A percentile compares a stretch with the other conserved stretches of the same genome.
Conservation (phyloP, 1,140 invertebrate species). For the Lerema accius region DNA sequence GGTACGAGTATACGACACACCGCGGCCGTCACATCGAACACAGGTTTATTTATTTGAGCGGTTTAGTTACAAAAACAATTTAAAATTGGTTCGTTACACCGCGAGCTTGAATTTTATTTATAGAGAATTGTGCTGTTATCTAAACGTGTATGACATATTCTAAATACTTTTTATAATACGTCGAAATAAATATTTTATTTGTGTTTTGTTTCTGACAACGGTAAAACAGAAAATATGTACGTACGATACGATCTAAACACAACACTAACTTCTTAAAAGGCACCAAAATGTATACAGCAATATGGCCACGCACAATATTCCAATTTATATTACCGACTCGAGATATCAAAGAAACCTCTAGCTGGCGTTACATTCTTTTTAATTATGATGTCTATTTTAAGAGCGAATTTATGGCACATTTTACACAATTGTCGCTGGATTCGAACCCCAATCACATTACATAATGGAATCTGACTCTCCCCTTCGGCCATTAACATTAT, state of each 20-base stretch:
- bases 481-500: conserved; percentile 25
- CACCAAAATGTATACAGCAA: too few relatives aligned
- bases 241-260: too few relatives aligned
- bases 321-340: too few relatives aligned
- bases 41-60: conserved; percentile 19
- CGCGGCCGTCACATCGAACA: not conserved
- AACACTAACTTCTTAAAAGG: too few relatives aligned
- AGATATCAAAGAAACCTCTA: too few relatives aligned
- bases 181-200: not conserved
- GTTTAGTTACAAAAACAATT: conserved; percentile 31
- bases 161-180: not conserved
- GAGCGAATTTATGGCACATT: conserved; percentile 17
- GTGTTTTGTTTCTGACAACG: too few relatives aligned
- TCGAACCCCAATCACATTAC: conserved; percentile 29
- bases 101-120: conserved; percentile 23
- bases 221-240: too few relatives aligned
- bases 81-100: conserved; percentile 23
- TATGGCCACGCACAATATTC: too few relatives aligned
- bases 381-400: not conserved
- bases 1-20: not conserved
- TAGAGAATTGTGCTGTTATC: not conserved
- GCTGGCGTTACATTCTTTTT: too few relatives aligned
- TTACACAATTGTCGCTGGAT: conserved; percentile 22
- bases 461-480: conserved; percentile 24
- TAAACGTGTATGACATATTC: not conserved